These are phyloP conservation scores for Gallinago media DNA, from an alignment of 2,113 vertebrate species.

Conservation along the genomic window DNA sequence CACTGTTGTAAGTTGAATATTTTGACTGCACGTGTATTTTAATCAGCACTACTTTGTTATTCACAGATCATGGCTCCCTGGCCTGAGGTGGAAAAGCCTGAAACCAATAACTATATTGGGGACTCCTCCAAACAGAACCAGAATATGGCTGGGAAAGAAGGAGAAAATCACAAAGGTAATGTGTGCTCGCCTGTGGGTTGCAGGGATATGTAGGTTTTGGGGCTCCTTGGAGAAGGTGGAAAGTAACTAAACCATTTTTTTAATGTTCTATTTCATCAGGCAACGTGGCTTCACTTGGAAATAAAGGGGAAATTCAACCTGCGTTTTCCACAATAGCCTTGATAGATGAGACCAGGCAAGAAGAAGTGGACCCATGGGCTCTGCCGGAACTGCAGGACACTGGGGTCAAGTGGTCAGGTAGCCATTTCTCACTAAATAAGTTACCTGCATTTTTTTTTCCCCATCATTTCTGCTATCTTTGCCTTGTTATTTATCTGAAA, in stretches of 20 bases:
- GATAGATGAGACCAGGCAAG: slow-evolving; percentile 67
- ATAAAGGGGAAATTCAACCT: slow-evolving; percentile 75
- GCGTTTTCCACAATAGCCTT: slow-evolving; percentile 84
- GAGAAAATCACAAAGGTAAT: slow-evolving; percentile 66
- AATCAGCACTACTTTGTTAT: neutral
- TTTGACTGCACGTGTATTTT: neutral
- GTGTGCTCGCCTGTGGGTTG: neutral
- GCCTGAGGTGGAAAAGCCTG: slow-evolving; percentile 78
- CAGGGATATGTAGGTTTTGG: neutral
- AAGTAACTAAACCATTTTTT: neutral
- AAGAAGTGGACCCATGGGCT: slow-evolving; percentile 85
- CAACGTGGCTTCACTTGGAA: neutral
- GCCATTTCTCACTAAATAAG: neutral
- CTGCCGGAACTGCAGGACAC: slow-evolving; percentile 84
- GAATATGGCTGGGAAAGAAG: slow-evolving; percentile 39
- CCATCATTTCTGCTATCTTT: neutral
- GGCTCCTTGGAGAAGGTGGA: neutral
- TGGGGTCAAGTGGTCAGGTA: slow-evolving; percentile 94
- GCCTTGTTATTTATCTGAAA: neutral
- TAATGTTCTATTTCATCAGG: slow-evolving; percentile 48
- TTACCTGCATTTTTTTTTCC: neutral
- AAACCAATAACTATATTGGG: slow-evolving; percentile 67
- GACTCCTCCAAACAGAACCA: slow-evolving; percentile 44
- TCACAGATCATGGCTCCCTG: slow-evolving; percentile 89
- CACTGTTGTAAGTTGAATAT: neutral